Base-by-base conservation (phyloP, 2,888 invertebrate species). In the Rotaria magnacalcarata region DNA sequence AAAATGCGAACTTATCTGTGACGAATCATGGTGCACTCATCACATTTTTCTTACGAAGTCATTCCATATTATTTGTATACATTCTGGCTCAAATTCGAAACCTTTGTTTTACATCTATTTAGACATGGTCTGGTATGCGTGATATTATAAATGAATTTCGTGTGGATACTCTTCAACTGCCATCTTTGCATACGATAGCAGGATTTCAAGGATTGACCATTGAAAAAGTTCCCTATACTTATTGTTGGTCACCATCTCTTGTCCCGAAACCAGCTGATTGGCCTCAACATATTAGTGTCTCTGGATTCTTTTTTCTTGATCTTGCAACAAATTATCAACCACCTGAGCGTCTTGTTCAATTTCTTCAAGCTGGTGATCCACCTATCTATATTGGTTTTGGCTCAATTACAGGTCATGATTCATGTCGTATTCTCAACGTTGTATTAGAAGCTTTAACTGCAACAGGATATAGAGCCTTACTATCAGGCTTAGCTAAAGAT, bases 341-440 rank as follows among this genome's bases (percentile, higher is more conserved):
- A n/a, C 11, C 80, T 11, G 47, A 43, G 47, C 14, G 24, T 11
- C 80, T 80, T 11, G 1, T 24, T 10, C 47, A n/a, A 47, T 80
- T 80, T 80, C 47, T 80, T 14, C 1, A 80, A 80, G n/a, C 21
- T 10, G 80, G 80, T 80, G 24, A 21, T 47, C 80, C 47, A n/a
- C 80, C 80, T 7, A 47, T 80, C 19, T 80, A 80, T 47, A 80
- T 80, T 80, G 80, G 80, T 80, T 80, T 80, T 80, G 80, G 80
- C 47, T 47, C 47, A 16, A 80, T 80, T 47, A 80, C 80, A 4
- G 80, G 80, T 80, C 80, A 80, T 47, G 47, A 80, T 80, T 16
- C 80, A n/a, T 10, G n/a, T 47, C 47, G n/a, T n/a, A 47, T 80
- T 24, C 16, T 47, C 11, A 4, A 80, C 47, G n/a, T 43, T 47